Conservation (phyloP, 2,113 vertebrate species). For the Mobula hypostoma region DNA sequence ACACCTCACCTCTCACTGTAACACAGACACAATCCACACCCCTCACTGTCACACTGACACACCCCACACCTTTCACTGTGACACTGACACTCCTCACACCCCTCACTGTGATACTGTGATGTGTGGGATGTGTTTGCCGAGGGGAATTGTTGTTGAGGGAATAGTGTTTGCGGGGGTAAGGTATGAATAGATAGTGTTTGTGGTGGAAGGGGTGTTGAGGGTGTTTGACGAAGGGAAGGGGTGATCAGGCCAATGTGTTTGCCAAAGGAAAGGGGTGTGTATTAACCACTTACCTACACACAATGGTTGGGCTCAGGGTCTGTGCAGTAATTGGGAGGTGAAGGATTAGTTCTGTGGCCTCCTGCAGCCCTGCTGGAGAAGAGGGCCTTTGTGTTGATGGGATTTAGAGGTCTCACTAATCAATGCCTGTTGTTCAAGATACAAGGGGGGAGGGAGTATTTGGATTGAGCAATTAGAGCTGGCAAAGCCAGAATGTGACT, state of each 20-base stretch:
- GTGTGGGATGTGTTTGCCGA: too few species aligned
- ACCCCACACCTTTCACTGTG: too few species aligned
- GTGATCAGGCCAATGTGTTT: not conserved
- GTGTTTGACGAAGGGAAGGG: not conserved
- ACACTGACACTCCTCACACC: too few species aligned
- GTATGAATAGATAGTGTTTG: too few species aligned
- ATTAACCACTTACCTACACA: not conserved
- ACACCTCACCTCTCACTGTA: too few species aligned
- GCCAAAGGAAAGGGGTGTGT: not conserved
- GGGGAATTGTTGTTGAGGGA: too few species aligned
- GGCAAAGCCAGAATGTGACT: not conserved
- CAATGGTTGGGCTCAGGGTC: not conserved
- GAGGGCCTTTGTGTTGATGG: not conserved
- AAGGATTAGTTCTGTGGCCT: not conserved
- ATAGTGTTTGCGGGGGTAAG: too few species aligned
- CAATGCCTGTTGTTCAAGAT: not conserved
- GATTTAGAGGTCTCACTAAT: not conserved
- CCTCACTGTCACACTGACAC: too few species aligned
- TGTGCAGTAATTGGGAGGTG: not conserved
- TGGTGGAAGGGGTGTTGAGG: too few species aligned
- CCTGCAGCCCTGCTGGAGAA: not conserved
- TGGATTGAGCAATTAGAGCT: not conserved
- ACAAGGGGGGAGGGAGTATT: not conserved
- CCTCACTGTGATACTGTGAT: too few species aligned
- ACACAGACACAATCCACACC: too few species aligned